Base-by-base conservation (phyloP, 2,113 vertebrate species). In the Burhinus oedicnemus region DNA sequence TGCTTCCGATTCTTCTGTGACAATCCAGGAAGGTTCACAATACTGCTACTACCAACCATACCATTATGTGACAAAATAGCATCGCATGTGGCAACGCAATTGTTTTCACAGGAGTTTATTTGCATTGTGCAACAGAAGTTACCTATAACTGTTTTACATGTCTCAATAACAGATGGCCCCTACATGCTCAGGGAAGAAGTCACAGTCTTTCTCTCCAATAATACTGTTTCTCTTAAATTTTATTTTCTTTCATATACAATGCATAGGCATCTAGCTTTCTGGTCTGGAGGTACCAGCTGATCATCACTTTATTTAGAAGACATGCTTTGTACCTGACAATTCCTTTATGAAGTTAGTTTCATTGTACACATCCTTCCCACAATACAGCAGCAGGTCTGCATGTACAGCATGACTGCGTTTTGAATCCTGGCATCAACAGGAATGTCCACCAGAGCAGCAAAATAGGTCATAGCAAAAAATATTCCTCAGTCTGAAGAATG, bases 1-100 rank as follows among this genome's bases (percentile, higher is more conserved):
- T 82, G 17, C 15, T 85, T 29, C 44, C 1, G 5, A 32, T 60
- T 70, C 11, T 34, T 38, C 42, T 20, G 38, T 60, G 52, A 38
- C 65, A 88, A 32, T 34, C 32, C 49, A 78, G 49, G 30, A 62
- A 51, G 23, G 5, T 8, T 69, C 40, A n/a, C 13, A 40, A 58
- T 6, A 22, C 15, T 68, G 25, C 21, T 58, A 34, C 52, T 45
- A 15, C 62, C 42, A 83, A 38, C 51, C 12, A 21, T 10, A 11
- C 16, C 22, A 42, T 15, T 7, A 45, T 4, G 25, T 40, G 36
- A 44, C 16, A 66, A 36, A 72, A 34, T 0, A 55, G 10, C 3
- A 5, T 1, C 44, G 17, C 21, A 45, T 1, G 5, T 12, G n/a
- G 32, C 2, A 2, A 69, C 8, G 4, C 34, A 23, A 76, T 80